Percentiles rank a stretch among this genome's conserved stretches.
Evolutionary conservation across 23 tunicate genomes (phyloP).

Genomic region (Trididemnum clinides): DNA sequence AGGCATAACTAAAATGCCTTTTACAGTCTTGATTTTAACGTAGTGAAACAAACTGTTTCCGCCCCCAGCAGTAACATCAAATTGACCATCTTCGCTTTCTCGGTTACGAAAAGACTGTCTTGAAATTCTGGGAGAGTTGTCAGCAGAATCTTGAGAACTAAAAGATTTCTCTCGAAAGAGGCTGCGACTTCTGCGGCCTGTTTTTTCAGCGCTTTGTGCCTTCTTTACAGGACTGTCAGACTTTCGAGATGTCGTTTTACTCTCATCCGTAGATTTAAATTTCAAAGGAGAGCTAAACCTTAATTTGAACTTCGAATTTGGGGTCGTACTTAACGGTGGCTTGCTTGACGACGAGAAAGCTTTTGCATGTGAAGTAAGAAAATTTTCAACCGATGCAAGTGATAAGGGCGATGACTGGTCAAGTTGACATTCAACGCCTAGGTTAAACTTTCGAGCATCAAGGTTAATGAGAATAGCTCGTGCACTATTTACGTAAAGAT

Average conservation of each 20-base stretch:
- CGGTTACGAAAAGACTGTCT: conserved; percentile 17
- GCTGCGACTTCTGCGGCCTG: conserved; percentile 3
- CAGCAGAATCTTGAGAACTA: conserved; percentile 52
- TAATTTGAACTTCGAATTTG: conserved; percentile 20
- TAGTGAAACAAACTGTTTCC: conserved; percentile 49
- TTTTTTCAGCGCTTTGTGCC: neutral
- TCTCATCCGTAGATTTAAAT: conserved; percentile 28
- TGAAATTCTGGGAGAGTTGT: conserved; percentile 18
- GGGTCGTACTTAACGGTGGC: conserved; percentile 23
- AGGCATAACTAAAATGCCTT: conserved; percentile 45
- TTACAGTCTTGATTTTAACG: conserved; percentile 23
- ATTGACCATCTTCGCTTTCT: neutral
- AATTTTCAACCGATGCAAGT: conserved; percentile 7
- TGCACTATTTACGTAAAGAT: conserved; percentile 41
- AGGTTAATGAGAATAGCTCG: conserved; percentile 50
- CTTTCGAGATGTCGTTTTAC: neutral
- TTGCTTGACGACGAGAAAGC: conserved; percentile 28
- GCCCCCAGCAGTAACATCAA: conserved; percentile 24
- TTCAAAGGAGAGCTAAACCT: conserved; percentile 49
- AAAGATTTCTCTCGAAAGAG: conserved; percentile 61
- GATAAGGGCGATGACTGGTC: conserved; percentile 13
- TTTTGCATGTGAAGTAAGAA: conserved; percentile 8
- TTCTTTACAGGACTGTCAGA: neutral
- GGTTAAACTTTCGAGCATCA: conserved; percentile 30
- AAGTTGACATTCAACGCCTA: neutral